phyloP scores from a whole-genome alignment of 2,113 vertebrate genomes.

The Heterochromis multidens region DNA sequence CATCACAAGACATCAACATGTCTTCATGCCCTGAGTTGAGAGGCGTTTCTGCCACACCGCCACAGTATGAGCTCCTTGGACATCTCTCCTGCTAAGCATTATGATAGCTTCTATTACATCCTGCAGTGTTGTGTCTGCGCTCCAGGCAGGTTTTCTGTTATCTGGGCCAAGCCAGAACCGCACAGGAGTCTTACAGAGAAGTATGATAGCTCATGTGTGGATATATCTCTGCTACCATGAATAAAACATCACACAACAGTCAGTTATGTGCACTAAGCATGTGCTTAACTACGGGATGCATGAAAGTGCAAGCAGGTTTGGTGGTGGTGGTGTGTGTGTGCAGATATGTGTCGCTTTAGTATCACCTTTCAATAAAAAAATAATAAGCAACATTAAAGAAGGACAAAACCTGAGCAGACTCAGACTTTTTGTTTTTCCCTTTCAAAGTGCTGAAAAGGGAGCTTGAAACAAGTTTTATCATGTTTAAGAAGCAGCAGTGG shows the following conservation, averaged over 20 bases:
- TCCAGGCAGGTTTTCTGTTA: conserved; percentile 68
- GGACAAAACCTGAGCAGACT: background rate
- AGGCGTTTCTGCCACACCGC: conserved; percentile 47
- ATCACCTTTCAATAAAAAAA: background rate
- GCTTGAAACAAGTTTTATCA: background rate
- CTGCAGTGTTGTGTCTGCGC: conserved; percentile 65
- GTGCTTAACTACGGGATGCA: background rate
- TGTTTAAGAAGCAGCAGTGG: background rate
- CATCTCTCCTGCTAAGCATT: conserved; percentile 63
- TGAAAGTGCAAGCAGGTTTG: background rate
- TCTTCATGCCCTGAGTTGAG: background rate
- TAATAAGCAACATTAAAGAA: background rate
- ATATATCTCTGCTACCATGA: conserved; percentile 57
- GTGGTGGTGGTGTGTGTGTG: background rate
- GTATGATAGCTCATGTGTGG: conserved; percentile 63
- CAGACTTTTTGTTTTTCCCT: background rate
- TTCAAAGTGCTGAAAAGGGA: background rate
- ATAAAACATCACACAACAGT: conserved; percentile 66
- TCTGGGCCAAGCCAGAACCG: conserved; percentile 66
- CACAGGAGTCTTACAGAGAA: conserved; percentile 54
- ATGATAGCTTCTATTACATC: conserved; percentile 70
- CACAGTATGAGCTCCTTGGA: conserved; percentile 41
- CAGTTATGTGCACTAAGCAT: conserved; percentile 22
- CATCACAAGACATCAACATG: background rate
- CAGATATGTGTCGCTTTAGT: background rate